Base-by-base conservation (phyloP, 30 jellyfish, hydroid and myxozoan genomes). In the Aurelia sp. region DNA sequence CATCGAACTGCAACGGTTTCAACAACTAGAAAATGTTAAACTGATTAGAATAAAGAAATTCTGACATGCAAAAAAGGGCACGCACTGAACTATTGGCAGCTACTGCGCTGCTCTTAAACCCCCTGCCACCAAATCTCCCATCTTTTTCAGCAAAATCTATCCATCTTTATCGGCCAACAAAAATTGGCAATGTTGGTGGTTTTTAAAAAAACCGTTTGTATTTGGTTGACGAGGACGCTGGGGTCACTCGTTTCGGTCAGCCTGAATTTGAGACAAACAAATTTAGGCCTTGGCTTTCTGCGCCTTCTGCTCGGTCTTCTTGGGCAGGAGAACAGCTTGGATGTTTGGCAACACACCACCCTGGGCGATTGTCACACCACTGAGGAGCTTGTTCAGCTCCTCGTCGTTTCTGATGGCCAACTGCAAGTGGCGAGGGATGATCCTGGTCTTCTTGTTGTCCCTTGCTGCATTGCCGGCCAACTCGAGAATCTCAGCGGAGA, bases 381-480 rank as follows among this genome's bases (percentile, higher is more conserved):
- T 65, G 19, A 93, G 55, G 30, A 93, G 98, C 73, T 93, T 93
- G 90, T 88, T 93, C 74, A 93, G 58, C 65, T 93, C 98, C 69
- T 93, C 98, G 85, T 93, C 98, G 82, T 93, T 93, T 23, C 97
- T 73, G 53, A 93, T 96, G 22, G 98, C 98, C 30, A 93, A 90
- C 71, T 87, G 97, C 69, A 93, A 76, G 65, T 93, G 98, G 15
- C 98, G 91, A 6, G 98, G 97, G 27, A 93, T 77, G 64, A 93
- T 89, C 12, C 98, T 55, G 1, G 95, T 70, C 61, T 93, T 93
- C 89, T 93, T 93, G 74, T 93, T 93, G 78, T 93, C 98, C 22
- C 98, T 27, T 40, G 98, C 98, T 16, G 98, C 98, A 78, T 93
- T 93, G 19, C 98, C 98, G 75, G 98, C 98, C 67, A 93, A 70